Evolutionary conservation across 2,113 vertebrate species (phyloP), one percentile per base, ranked within the genome.

Genomic region (Girardinichthys multiradiatus): DNA sequence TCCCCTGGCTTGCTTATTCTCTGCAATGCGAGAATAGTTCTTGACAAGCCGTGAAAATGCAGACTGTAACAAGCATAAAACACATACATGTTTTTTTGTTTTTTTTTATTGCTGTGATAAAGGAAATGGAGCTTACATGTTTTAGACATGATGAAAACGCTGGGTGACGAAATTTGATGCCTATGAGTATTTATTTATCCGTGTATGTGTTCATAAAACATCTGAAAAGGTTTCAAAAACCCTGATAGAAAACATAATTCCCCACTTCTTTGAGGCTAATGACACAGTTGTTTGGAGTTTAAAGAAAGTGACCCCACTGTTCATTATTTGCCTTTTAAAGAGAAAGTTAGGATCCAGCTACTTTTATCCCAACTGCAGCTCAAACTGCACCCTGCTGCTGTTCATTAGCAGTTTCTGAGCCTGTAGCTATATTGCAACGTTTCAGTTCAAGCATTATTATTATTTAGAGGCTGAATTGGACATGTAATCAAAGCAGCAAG

Each of bases 371-470:
- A 33, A 61, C 24, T n/a, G 58, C 59, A 74, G 42, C 80, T 64
- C 64, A 35, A 76, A 77, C 64, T 83, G 81, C 89, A 89, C 91
- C 87, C 86, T 28, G 79, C 89, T 92, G 89, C 83, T 90, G 79
- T 90, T 92, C 89, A 92, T 94, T 93, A 94, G 87, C 85, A 91
- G 87, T 91, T 90, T 82, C 76, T 84, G 68, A 87, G 88, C 91
- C 90, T 74, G 68, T 67, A 90, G 90, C 88, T 83, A 86, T 82
- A 89, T 81, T 88, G 67, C 61, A 74, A 65, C 30, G 76, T 85
- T 91, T 91, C 80, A 84, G 76, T 91, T 71, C 75, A 81, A 72
- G 76, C 82, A 83, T 89, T 91, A 90, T 91, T 90, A 90, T 91
- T 91, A 91, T 93, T 91, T 91, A 91, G 74, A 70, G 60, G 64